A percentile compares a stretch with the other conserved stretches of the same genome.
phyloP scores from a whole-genome alignment of 1,140 invertebrate species.

The Euwallacea fornicatus region DNA sequence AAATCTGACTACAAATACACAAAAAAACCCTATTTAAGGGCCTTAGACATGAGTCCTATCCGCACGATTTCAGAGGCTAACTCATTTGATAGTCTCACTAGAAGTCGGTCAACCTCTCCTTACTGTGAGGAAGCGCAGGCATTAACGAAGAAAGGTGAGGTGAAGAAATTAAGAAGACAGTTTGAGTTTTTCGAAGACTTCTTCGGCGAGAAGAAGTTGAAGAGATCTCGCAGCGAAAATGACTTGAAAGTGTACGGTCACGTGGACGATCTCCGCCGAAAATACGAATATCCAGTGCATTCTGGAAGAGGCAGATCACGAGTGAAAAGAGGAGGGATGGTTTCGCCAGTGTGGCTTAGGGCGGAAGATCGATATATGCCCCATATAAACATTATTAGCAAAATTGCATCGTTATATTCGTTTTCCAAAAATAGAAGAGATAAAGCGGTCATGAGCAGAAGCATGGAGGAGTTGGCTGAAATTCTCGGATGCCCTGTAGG shows the following conservation, averaged over 20 bases:
- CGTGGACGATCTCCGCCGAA: slow-evolving; percentile 63
- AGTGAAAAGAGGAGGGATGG: slow-evolving; percentile 57
- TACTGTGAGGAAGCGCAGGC: slow-evolving; percentile 70
- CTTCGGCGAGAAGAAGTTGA: slow-evolving; percentile 50
- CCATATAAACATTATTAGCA: slow-evolving; percentile 85
- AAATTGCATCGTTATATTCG: slow-evolving; percentile 66
- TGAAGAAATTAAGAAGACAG: slow-evolving; percentile 69
- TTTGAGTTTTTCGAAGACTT: slow-evolving; percentile 64
- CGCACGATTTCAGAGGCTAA: slow-evolving; percentile 52
- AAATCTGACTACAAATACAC: slow-evolving; percentile 44
- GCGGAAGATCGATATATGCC: slow-evolving; percentile 77
- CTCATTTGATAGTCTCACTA: slow-evolving; percentile 66
- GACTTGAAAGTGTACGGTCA: slow-evolving; percentile 62
- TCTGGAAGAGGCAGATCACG: slow-evolving; percentile 55
- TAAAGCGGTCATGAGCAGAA: slow-evolving; percentile 49
- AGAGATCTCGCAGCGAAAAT: slow-evolving; percentile 72
- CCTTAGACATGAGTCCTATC: slow-evolving; percentile 43
- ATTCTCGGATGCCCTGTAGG: slow-evolving; percentile 60
- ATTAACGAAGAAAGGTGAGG: slow-evolving; percentile 72
- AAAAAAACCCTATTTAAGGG: slow-evolving; percentile 42
- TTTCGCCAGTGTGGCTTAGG: slow-evolving; percentile 63
- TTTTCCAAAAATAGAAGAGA: slow-evolving; percentile 48
- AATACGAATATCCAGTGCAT: slow-evolving; percentile 59
- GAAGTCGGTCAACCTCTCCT: slow-evolving; percentile 67
- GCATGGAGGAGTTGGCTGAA: slow-evolving; percentile 49